Evolutionary conservation across 2,888 invertebrate genomes (phyloP).

Genomic region (Drosophila prostipennis): DNA sequence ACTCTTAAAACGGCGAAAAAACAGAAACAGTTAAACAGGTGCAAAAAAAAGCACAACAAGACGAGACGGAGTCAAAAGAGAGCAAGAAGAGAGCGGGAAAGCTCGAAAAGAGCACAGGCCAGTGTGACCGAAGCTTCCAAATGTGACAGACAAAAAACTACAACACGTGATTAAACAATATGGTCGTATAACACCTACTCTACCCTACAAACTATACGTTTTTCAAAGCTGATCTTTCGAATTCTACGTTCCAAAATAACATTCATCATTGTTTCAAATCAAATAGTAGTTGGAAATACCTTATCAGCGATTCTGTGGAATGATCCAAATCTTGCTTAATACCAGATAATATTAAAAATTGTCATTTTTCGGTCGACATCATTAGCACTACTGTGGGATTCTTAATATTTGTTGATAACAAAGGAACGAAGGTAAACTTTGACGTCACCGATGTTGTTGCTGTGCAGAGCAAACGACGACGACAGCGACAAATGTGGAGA

Average conservation of each 20-base stretch:
- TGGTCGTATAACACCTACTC: background rate
- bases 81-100: conserved; percentile 16
- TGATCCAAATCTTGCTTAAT: background rate
- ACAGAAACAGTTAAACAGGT: conserved; percentile 76
- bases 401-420: conserved; percentile 54
- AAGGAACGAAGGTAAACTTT: conserved; percentile 66
- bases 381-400: conserved; percentile 2
- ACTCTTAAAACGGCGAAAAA: conserved; percentile 34
- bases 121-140: conserved; percentile 50
- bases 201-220: background rate
- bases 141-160: background rate
- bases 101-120: conserved; percentile 24
- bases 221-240: background rate
- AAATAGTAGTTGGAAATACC: background rate
- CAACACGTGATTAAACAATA: conserved; percentile 58
- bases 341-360: background rate
- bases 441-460: conserved; percentile 56
- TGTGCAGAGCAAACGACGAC: conserved; percentile 11
- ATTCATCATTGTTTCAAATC: too few species aligned
- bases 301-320: background rate
- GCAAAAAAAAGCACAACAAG: conserved; percentile 67
- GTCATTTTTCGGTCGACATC: background rate
- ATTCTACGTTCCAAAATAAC: too few species aligned
- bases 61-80: conserved; percentile 22
- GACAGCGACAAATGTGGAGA: conserved; percentile 67